These are phyloP conservation scores for Phrixothrix hirtus DNA, from an alignment of 2,888 invertebrate genomes.

Conservation along the genomic window DNA sequence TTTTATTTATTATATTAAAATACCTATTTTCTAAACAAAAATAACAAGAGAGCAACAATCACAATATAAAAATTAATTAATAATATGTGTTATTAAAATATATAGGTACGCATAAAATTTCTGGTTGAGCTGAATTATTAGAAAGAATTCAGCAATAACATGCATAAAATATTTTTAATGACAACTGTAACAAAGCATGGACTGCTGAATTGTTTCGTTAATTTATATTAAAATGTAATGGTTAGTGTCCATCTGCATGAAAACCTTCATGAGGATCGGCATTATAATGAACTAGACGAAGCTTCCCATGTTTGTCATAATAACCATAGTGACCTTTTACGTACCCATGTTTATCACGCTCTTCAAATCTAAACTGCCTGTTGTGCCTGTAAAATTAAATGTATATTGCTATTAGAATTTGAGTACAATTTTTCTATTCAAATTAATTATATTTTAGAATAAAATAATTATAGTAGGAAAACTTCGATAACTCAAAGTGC, in stretches of 20 bases:
- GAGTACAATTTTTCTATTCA: background rate
- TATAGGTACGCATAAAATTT: background rate
- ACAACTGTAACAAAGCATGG: background rate
- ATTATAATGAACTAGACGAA: slow-evolving; percentile 75
- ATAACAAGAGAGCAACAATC: slow-evolving; percentile 30
- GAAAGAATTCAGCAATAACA: background rate
- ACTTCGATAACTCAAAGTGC: too few relatives aligned
- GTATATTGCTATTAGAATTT: background rate
- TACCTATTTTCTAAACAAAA: slow-evolving; percentile 4
- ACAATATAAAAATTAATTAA: slow-evolving; percentile 12
- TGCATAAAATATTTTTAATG: background rate
- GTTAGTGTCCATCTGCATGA: slow-evolving; percentile 59
- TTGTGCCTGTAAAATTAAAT: slow-evolving; percentile 65
- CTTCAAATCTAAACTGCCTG: slow-evolving; percentile 80
- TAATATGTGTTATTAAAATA: too few relatives aligned
- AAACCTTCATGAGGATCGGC: slow-evolving; percentile 74
- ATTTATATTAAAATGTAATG: background rate
- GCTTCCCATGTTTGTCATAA: slow-evolving; percentile 74
- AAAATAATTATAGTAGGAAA: too few relatives aligned
- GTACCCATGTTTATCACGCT: slow-evolving; percentile 73
- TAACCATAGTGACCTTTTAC: slow-evolving; percentile 82
- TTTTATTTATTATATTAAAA: slow-evolving; percentile 6
- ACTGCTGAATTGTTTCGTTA: background rate
- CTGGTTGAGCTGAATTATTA: background rate
- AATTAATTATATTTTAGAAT: background rate